phyloP scores from a whole-genome alignment of 1,140 invertebrate species.

The Bombus consobrinus region DNA sequence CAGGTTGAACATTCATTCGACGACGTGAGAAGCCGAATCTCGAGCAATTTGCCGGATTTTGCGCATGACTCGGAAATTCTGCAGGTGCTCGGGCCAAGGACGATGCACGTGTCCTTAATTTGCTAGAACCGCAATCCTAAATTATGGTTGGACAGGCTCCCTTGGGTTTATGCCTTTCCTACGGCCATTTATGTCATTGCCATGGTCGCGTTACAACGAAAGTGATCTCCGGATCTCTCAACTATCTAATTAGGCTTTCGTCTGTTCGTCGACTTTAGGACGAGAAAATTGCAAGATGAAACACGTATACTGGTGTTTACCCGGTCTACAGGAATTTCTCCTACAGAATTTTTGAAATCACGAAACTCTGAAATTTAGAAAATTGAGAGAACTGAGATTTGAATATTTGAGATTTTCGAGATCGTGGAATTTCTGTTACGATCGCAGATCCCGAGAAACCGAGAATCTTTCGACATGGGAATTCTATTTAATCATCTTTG shows the following conservation, averaged over 20 bases:
- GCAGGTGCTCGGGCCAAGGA: constrained; percentile 9
- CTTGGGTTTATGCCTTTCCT: neutral
- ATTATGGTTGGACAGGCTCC: constrained; percentile 12
- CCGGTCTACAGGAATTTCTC: too few relatives aligned
- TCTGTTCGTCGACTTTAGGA: neutral
- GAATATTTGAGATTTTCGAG: too few relatives aligned
- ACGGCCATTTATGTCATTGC: neutral
- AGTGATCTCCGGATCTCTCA: neutral
- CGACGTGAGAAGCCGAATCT: neutral
- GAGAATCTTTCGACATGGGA: too few relatives aligned
- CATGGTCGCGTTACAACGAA: neutral
- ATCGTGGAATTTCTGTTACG: too few relatives aligned
- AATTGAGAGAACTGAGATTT: too few relatives aligned
- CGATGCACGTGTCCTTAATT: constrained; percentile 15
- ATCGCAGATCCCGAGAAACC: too few relatives aligned
- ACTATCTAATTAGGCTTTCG: neutral
- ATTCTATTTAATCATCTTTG: too few relatives aligned
- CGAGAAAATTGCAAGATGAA: neutral
- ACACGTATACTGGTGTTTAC: neutral
- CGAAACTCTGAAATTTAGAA: too few relatives aligned
- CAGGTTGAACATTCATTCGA: too few relatives aligned
- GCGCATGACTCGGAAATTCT: neutral
- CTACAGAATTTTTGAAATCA: neutral
- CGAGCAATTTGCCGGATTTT: neutral
- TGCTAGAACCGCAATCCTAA: constrained; percentile 19